Conservation (phyloP, 1,140 invertebrate genomes). For the Gryon sp. region DNA sequence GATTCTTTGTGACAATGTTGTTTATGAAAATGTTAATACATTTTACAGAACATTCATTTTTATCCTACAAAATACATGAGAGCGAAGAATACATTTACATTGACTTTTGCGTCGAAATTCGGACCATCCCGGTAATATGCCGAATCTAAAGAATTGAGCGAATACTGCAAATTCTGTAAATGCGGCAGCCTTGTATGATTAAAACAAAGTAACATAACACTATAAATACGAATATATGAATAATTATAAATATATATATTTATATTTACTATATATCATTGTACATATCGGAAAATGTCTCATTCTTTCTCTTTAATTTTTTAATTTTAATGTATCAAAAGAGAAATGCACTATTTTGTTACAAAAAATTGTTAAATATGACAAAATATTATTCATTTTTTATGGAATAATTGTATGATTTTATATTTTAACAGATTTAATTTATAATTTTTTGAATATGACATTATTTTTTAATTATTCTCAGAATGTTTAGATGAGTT, state of each 20-base stretch:
- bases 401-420: too few species aligned
- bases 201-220: conserved; percentile 18
- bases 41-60: too few species aligned
- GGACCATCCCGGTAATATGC: conserved; percentile 12
- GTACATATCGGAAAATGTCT: conserved; percentile 76
- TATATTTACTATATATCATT: conserved; percentile 71
- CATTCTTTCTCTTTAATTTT: conserved; percentile 53
- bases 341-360: conserved; percentile 45
- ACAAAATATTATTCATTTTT: not conserved
- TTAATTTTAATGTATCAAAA: conserved; percentile 14
- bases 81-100: not conserved
- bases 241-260: conserved; percentile 64
- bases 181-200: conserved; percentile 38
- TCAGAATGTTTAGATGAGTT: too few species aligned
- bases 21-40: conserved; percentile 19
- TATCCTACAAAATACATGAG: too few species aligned
- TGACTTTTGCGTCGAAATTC: conserved; percentile 10
- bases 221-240: conserved; percentile 49
- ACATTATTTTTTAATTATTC: too few species aligned
- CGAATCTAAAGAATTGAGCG: conserved; percentile 12
- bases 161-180: conserved; percentile 16
- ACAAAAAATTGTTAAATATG: conserved; percentile 28
- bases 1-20: conserved; percentile 2
- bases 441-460: too few species aligned
- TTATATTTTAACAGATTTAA: too few species aligned